Conservation (phyloP, 2,113 vertebrate genomes). For the Spea bombifrons region DNA sequence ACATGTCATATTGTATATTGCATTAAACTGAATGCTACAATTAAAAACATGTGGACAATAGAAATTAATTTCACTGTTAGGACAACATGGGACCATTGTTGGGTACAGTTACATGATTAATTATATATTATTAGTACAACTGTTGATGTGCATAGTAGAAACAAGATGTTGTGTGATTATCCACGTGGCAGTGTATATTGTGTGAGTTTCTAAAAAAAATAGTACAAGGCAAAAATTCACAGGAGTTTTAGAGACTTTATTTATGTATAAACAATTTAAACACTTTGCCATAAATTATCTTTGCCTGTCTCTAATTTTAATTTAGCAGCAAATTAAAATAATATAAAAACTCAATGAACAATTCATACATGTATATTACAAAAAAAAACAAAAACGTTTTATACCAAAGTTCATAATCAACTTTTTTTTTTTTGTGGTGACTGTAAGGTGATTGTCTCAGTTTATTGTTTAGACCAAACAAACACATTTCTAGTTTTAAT, state of each 20-base stretch:
- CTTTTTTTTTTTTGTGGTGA: slow-evolving; percentile 82
- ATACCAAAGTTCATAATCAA: slow-evolving; percentile 87
- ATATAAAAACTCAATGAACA: slow-evolving; percentile 98
- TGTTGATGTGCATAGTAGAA: neutral
- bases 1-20: too few relatives aligned
- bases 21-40: too few relatives aligned
- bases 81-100: too few relatives aligned
- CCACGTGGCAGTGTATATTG: neutral
- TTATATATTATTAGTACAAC: too few relatives aligned
- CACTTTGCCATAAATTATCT: slow-evolving; percentile 99
- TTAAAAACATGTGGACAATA: too few relatives aligned
- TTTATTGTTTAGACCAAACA: slow-evolving; percentile 88
- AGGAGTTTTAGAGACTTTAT: slow-evolving; percentile 99
- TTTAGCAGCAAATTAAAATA: slow-evolving; percentile 96
- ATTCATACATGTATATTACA: slow-evolving; percentile 98
- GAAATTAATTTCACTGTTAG: too few relatives aligned
- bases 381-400: slow-evolving; percentile 76
- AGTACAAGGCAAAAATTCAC: slow-evolving; percentile 87
- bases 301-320: slow-evolving; percentile 98
- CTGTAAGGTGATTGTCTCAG: slow-evolving; percentile 99
- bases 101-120: too few relatives aligned
- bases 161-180: neutral
- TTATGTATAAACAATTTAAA: slow-evolving; percentile 99
- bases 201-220: neutral
- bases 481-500: slow-evolving; percentile 90